Conservation (phyloP, 30 jellyfish, hydroid and myxozoan genomes). For the Cassiopea andromeda region DNA sequence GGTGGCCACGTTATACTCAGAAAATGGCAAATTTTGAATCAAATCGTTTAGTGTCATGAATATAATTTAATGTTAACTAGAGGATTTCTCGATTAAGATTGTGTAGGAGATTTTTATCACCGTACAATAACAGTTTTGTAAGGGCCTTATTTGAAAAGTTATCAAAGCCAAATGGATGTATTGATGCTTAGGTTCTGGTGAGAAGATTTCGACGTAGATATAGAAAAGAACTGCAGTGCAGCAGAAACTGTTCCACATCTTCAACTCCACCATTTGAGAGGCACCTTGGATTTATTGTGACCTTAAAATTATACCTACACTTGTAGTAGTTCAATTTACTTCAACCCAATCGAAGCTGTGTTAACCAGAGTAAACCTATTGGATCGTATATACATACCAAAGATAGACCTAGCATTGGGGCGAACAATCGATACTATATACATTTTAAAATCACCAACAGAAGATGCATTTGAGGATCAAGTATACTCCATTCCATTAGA, state of each 20-base stretch:
- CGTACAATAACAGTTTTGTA: too few relatives aligned
- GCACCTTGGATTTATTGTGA: constrained; percentile 1
- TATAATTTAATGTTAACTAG: too few relatives aligned
- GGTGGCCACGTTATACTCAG: too few relatives aligned
- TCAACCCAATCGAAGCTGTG: constrained; percentile 17
- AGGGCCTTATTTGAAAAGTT: too few relatives aligned
- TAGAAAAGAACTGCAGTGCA: background rate
- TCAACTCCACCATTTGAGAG: background rate
- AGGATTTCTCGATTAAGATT: too few relatives aligned
- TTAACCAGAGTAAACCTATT: background rate
- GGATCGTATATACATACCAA: background rate
- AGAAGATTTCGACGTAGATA: background rate
- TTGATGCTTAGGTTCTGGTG: background rate
- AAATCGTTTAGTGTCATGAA: too few relatives aligned
- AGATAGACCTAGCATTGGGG: background rate
- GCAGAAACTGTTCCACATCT: background rate
- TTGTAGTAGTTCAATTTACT: background rate
- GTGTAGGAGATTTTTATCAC: too few relatives aligned
- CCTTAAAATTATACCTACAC: constrained; percentile 21
- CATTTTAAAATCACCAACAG: constrained; percentile 19
- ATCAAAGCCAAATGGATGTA: background rate
- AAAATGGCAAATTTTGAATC: too few relatives aligned
- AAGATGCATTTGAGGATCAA: constrained; percentile 38
- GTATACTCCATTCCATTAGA: constrained; percentile 30
- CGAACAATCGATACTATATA: constrained; percentile 6